A percentile compares a stretch with the other conserved stretches of the same genome.
phyloP scores from a whole-genome alignment of 2,888 invertebrate species.

The Drosophila melanosoma region DNA sequence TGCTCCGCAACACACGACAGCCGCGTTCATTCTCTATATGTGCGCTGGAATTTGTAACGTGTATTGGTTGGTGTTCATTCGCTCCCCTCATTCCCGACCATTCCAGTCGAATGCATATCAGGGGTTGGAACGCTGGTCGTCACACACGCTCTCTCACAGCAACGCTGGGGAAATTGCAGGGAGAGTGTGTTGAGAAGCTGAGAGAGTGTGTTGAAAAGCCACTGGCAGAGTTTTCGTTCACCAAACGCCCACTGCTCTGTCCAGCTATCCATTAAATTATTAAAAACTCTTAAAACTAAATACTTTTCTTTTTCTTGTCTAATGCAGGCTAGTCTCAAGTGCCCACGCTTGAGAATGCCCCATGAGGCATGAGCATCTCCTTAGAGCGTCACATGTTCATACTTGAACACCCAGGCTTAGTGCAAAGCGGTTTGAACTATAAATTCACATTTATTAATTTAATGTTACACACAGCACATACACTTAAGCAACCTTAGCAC shows the following conservation, averaged over 20 bases:
- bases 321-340: not conserved
- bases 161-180: constrained; percentile 38
- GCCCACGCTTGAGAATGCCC: not conserved
- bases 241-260: not conserved
- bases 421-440: constrained; percentile 5
- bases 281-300: not conserved
- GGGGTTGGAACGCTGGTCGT: constrained; percentile 41
- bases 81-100: constrained; percentile 18
- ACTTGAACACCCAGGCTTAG: not conserved
- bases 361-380: not conserved
- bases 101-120: constrained; percentile 47
- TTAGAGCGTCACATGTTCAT: not conserved
- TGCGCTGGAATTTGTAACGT: constrained; percentile 67
- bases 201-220: constrained; percentile 40
- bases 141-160: constrained; percentile 1
- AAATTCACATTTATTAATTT: constrained; percentile 9
- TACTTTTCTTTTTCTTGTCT: not conserved
- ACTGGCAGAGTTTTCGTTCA: not conserved
- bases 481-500: constrained; percentile 1
- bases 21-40: constrained; percentile 65
- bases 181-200: not conserved
- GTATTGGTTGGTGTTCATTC: constrained; percentile 31
- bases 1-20: constrained; percentile 44
- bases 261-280: not conserved
- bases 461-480: constrained; percentile 8